Evolutionary conservation across 1,140 invertebrate genomes (phyloP).

Genomic region (Drosophila fuyamai): DNA sequence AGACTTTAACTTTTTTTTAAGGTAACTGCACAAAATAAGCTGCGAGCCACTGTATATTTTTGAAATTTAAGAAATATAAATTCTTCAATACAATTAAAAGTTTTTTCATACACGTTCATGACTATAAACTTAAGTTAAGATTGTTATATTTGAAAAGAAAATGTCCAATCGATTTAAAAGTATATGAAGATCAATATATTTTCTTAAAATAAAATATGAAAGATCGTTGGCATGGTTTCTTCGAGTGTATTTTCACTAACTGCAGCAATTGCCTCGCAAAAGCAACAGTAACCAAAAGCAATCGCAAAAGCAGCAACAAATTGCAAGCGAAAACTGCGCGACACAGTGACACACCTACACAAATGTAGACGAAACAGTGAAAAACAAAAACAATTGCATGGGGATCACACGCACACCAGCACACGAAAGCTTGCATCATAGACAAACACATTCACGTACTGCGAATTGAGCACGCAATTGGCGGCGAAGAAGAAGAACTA

Average conservation of each 20-base stretch:
- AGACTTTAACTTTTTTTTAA: no score
- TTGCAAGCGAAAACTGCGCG: slow-evolving; percentile 64
- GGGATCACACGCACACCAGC: not conserved
- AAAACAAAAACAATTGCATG: slow-evolving; percentile 29
- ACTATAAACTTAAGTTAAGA: no score
- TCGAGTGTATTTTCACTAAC: slow-evolving; percentile 23
- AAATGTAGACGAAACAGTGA: slow-evolving; percentile 26
- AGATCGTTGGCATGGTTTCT: not conserved
- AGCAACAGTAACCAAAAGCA: slow-evolving; percentile 19
- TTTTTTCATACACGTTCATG: no score
- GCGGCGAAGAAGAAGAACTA: slow-evolving; percentile 32
- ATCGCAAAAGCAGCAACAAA: slow-evolving; percentile 28
- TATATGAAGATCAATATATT: not conserved
- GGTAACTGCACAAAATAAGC: no score
- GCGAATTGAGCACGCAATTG: slow-evolving; percentile 74
- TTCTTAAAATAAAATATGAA: not conserved
- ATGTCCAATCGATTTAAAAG: no score
- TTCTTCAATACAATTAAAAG: no score
- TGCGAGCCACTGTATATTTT: no score
- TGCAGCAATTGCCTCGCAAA: slow-evolving; percentile 34
- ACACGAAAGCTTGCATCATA: slow-evolving; percentile 60
- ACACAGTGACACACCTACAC: slow-evolving; percentile 70
- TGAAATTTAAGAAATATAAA: no score
- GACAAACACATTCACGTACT: slow-evolving; percentile 31
- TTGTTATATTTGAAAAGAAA: no score